These are phyloP conservation scores for Vidua chalybeata DNA, from an alignment of 2,113 vertebrate species.

Conservation along the genomic window DNA sequence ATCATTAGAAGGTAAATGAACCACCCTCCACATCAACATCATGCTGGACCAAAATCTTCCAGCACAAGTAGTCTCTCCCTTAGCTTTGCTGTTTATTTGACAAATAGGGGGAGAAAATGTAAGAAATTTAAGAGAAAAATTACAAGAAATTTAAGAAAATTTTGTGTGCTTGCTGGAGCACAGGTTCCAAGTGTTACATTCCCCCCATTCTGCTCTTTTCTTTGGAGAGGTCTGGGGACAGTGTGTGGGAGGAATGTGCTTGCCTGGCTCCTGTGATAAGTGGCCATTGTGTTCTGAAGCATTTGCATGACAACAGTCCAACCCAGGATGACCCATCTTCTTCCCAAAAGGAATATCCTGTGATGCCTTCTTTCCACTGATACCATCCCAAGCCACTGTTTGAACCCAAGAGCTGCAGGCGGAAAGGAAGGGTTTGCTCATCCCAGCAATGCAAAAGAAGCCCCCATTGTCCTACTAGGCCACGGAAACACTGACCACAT, in stretches of 20 bases:
- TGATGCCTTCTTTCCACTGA: conserved; percentile 48
- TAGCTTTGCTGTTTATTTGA: background rate
- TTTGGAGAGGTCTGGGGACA: background rate
- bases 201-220: background rate
- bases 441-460: conserved; percentile 18
- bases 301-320: conserved; percentile 67
- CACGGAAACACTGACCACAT: conserved; percentile 63
- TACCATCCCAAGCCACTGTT: conserved; percentile 5
- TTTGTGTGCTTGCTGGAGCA: background rate
- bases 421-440: conserved; percentile 52
- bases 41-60: background rate
- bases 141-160: background rate
- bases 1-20: background rate
- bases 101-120: background rate
- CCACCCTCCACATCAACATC: background rate
- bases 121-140: background rate
- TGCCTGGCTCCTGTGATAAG: conserved; percentile 28
- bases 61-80: background rate
- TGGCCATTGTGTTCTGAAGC: conserved; percentile 35
- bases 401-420: background rate
- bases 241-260: background rate
- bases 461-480: conserved; percentile 57
- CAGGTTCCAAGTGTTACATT: background rate
- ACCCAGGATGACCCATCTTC: conserved; percentile 37
- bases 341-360: conserved; percentile 51